These are phyloP conservation scores for Mythimna ferrago DNA, from an alignment of 2,888 invertebrate species.

Conservation along the genomic window DNA sequence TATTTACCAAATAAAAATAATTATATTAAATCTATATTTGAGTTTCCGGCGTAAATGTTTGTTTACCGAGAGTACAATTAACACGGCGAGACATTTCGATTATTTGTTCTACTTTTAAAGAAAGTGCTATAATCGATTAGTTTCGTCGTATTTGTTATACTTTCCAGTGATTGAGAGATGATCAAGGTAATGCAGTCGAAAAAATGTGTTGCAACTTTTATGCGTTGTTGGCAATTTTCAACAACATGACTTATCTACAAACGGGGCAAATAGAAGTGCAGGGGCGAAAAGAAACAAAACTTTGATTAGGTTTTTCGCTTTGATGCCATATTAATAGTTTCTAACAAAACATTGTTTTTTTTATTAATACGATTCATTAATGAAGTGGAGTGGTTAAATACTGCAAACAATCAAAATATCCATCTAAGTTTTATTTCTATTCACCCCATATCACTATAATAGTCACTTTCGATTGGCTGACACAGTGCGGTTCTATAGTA, in stretches of 20 bases:
- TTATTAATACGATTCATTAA: too few relatives aligned
- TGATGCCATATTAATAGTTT: too few relatives aligned
- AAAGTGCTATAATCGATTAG: constrained; percentile 51
- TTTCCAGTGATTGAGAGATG: constrained; percentile 32
- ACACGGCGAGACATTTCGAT: constrained; percentile 5
- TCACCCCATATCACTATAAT: neutral
- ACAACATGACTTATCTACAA: neutral
- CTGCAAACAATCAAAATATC: too few relatives aligned
- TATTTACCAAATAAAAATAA: constrained; percentile 62
- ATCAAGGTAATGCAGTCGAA: constrained; percentile 12
- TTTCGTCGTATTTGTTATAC: constrained; percentile 39
- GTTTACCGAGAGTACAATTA: constrained; percentile 6
- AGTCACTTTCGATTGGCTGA: constrained; percentile 9
- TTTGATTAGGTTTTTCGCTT: too few relatives aligned
- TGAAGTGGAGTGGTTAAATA: too few relatives aligned
- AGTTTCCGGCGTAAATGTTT: neutral
- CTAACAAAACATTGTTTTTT: too few relatives aligned
- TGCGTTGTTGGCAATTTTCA: neutral
- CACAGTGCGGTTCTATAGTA: neutral
- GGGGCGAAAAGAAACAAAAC: too few relatives aligned
- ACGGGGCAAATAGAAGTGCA: too few relatives aligned
- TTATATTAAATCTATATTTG: constrained; percentile 38
- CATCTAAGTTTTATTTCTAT: too few relatives aligned
- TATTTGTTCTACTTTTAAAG: constrained; percentile 38
- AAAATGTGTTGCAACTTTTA: constrained; percentile 18